Conservation (phyloP, 2,888 invertebrate genomes). For the Chloroclystis v-ata region DNA sequence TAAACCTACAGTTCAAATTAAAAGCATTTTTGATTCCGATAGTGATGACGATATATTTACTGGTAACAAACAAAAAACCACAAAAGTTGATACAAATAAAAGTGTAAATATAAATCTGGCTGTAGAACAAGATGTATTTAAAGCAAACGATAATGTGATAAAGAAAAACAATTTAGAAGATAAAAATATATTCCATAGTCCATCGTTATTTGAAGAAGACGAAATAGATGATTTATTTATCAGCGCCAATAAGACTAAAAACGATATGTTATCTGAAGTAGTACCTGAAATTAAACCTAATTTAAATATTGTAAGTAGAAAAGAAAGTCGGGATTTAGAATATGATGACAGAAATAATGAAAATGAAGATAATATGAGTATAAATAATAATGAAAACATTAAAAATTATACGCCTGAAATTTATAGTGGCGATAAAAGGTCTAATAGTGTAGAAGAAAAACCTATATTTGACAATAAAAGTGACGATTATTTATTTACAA, state of each 20-base stretch:
- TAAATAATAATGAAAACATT: slow-evolving; percentile 2
- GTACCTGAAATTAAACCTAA: slow-evolving; percentile 4
- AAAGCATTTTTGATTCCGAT: slow-evolving; percentile 47
- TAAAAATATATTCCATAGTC: slow-evolving; percentile 30
- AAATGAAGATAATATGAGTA: neutral
- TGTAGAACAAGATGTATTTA: slow-evolving; percentile 1
- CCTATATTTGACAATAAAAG: slow-evolving; percentile 2
- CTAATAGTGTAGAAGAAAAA: no score
- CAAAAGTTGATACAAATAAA: slow-evolving; percentile 3
- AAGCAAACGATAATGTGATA: slow-evolving; percentile 3
- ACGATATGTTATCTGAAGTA: neutral
- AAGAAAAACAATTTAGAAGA: slow-evolving; percentile 11
- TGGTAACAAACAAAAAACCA: slow-evolving; percentile 21
- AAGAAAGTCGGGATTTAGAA: neutral
- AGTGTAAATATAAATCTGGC: neutral
- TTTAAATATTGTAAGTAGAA: neutral
- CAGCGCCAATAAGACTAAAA: slow-evolving; percentile 22
- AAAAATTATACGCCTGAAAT: no score
- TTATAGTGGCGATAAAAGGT: no score
- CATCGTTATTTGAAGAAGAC: slow-evolving; percentile 53
- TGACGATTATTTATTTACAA: slow-evolving; percentile 13
- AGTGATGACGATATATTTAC: slow-evolving; percentile 49
- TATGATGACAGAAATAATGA: neutral
- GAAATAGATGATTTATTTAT: slow-evolving; percentile 41
- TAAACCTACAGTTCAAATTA: slow-evolving; percentile 18